Evolutionary conservation across 2,113 vertebrate genomes (phyloP).

Genomic region (Apodemus speciosus): DNA sequence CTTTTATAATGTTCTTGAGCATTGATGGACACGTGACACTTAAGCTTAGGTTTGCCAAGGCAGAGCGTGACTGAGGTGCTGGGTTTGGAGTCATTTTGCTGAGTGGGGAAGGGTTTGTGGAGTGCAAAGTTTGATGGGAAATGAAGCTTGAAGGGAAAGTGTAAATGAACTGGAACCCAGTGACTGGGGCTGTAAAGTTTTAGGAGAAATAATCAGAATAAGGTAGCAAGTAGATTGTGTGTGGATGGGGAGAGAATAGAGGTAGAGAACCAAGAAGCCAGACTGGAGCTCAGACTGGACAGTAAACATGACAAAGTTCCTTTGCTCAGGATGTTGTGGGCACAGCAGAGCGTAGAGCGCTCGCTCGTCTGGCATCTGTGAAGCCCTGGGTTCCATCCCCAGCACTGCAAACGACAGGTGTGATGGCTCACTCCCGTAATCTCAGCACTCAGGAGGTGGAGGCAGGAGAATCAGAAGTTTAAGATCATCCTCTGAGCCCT

Average conservation of each 20-base stretch:
- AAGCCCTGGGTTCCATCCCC: neutral
- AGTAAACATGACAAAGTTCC: neutral
- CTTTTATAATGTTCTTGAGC: neutral
- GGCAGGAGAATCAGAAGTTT: neutral
- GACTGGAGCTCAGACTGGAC: neutral
- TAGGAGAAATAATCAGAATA: constrained; percentile 1
- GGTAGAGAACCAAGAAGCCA: neutral
- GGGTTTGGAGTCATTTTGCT: neutral
- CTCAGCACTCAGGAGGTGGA: neutral
- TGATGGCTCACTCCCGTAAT: neutral
- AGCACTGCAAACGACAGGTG: neutral
- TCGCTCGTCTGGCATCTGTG: neutral
- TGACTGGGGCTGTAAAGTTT: neutral
- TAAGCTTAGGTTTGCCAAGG: constrained; percentile 41
- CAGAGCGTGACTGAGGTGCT: neutral
- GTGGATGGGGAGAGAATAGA: neutral
- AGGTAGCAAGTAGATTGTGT: neutral
- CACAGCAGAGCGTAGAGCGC: neutral
- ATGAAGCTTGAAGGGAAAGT: constrained; percentile 6
- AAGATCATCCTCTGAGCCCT: neutral
- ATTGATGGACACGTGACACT: neutral
- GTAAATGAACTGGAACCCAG: neutral
- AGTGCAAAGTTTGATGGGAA: neutral
- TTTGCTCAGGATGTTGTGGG: neutral
- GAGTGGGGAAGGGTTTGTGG: neutral